Evolutionary conservation across 2,888 invertebrate genomes (phyloP).

Genomic region (Drosophila ezoana): DNA sequence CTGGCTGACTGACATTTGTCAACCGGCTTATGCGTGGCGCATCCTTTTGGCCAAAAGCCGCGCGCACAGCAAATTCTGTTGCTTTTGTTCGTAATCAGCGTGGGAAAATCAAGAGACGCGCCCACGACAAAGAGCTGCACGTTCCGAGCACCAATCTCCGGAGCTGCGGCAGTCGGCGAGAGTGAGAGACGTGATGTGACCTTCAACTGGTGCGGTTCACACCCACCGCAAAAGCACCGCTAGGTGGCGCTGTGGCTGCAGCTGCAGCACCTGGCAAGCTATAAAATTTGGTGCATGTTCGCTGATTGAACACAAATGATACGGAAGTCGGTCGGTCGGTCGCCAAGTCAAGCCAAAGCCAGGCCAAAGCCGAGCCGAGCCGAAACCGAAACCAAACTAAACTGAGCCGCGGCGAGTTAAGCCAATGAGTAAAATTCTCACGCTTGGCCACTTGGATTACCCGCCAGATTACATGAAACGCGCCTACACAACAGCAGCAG

Average conservation of each 20-base stretch:
- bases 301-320: conserved; percentile 78
- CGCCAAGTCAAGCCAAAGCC: background rate
- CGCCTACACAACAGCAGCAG: conserved; percentile 69
- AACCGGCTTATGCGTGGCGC: conserved; percentile 39
- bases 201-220: conserved; percentile 61
- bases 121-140: conserved; percentile 9
- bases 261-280: conserved; percentile 74
- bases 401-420: conserved; percentile 26
- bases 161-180: background rate
- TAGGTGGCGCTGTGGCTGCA: conserved; percentile 67
- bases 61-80: conserved; percentile 7
- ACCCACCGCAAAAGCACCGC: conserved; percentile 55
- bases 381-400: conserved; percentile 11
- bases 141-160: background rate
- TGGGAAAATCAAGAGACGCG: conserved; percentile 51
- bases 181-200: conserved; percentile 26
- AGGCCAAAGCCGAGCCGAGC: conserved; percentile 8
- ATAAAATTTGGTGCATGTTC: conserved; percentile 76
- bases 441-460: conserved; percentile 80
- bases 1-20: conserved; percentile 66
- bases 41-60: conserved; percentile 58
- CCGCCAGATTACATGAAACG: conserved; percentile 81
- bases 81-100: conserved; percentile 56
- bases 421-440: conserved; percentile 78
- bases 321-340: conserved; percentile 69